phyloP scores from a whole-genome alignment of 2,888 invertebrate species.

The Cephus sareptanus region DNA sequence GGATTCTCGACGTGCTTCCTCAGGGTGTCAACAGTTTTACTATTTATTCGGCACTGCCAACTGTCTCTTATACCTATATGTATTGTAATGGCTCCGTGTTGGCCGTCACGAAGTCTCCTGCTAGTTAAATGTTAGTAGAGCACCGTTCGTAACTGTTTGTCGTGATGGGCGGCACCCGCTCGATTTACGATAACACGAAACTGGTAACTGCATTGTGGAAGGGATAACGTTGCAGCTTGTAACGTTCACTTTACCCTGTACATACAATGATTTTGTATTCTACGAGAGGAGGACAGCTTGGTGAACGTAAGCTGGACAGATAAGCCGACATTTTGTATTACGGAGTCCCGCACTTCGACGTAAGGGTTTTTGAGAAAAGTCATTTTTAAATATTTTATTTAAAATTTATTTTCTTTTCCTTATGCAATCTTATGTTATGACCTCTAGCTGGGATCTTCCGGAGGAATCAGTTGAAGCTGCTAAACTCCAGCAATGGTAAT shows the following conservation, averaged over 20 bases:
- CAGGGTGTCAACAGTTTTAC: not conserved
- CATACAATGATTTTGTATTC: not conserved
- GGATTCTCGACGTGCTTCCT: not conserved
- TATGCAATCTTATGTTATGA: not conserved
- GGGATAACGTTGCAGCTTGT: conserved; percentile 3
- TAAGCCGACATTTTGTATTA: not conserved
- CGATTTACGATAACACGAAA: conserved; percentile 34
- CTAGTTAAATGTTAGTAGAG: conserved; percentile 40
- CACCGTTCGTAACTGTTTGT: conserved; percentile 29
- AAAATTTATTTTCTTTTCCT: not conserved
- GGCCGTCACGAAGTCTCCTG: not conserved
- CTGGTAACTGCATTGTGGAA: conserved; percentile 30
- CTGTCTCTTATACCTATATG: conserved; percentile 1
- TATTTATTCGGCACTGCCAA: conserved; percentile 3
- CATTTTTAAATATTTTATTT: not conserved
- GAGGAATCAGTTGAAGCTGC: not conserved
- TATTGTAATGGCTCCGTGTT: conserved; percentile 4
- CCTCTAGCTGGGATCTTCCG: not conserved
- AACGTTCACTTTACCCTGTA: conserved; percentile 2
- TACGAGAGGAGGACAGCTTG: not conserved
- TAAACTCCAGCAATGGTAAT: conserved; percentile 21
- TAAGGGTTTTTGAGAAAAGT: not conserved
- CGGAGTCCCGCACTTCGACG: not conserved
- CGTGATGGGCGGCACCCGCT: conserved; percentile 39
- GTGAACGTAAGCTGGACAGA: not conserved